Evolutionary conservation across 2,797 vertebrate genomes (phyloP).

Genomic region (Lerista edwardsae): DNA sequence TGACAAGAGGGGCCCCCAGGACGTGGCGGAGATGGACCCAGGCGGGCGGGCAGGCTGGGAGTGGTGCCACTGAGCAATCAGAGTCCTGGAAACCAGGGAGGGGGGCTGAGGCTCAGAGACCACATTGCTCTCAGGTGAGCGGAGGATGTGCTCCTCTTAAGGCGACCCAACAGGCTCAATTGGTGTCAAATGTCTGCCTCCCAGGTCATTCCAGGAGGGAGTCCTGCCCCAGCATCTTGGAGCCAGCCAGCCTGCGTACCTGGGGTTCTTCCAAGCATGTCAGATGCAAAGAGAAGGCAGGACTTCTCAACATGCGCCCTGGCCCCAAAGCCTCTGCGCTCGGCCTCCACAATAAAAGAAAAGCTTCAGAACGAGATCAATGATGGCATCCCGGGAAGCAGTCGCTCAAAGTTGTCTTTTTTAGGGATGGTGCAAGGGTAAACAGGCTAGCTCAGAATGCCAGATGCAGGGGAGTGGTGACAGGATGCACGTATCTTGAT

Average conservation of each 20-base stretch:
- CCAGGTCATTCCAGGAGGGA: fast-evolving
- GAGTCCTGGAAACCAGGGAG: background rate
- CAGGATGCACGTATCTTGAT: too few relatives aligned
- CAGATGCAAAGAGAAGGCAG: background rate
- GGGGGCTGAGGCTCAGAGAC: background rate
- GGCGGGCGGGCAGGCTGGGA: background rate
- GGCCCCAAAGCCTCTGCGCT: fast-evolving
- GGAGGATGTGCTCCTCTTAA: conserved; percentile 30
- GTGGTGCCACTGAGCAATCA: fast-evolving
- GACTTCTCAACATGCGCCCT: background rate
- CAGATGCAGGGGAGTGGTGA: too few relatives aligned
- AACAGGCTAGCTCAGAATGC: too few relatives aligned
- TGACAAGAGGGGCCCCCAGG: background rate
- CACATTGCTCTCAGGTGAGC: conserved; percentile 9
- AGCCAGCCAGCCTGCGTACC: background rate
- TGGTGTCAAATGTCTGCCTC: conserved; percentile 52
- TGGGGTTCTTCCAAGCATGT: fast-evolving
- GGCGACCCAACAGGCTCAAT: conserved; percentile 44
- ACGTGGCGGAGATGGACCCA: fast-evolving
- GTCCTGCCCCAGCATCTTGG: background rate
- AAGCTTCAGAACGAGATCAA: background rate
- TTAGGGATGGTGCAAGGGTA: too few relatives aligned
- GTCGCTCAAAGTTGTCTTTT: too few relatives aligned
- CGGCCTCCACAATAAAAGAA: background rate
- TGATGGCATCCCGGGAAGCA: background rate